Evolutionary conservation across 1,140 invertebrate species (phyloP).

Genomic region (Hyles vespertilio): DNA sequence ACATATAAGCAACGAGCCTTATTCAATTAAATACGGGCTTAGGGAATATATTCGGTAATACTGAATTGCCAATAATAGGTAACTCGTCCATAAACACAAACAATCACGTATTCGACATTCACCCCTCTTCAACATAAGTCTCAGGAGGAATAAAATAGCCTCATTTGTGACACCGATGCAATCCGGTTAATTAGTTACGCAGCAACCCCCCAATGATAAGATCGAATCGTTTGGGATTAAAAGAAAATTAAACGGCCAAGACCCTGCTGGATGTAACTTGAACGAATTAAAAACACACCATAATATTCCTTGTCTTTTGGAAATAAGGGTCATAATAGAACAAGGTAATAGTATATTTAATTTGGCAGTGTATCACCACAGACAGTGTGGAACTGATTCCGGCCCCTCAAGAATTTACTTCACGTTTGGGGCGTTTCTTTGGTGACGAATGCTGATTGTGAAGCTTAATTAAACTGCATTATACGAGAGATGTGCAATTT

Average conservation of each 20-base stretch:
- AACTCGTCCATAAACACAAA: constrained; percentile 26
- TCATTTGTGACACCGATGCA: constrained; percentile 69
- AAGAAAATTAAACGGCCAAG: constrained; percentile 70
- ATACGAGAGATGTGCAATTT: constrained; percentile 35
- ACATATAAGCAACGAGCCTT: no score
- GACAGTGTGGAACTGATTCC: constrained; percentile 40
- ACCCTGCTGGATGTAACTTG: no score
- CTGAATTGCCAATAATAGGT: no score
- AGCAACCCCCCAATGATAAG: constrained; percentile 62
- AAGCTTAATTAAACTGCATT: constrained; percentile 63
- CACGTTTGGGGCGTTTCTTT: constrained; percentile 63
- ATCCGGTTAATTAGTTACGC: constrained; percentile 70
- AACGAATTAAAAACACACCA: neutral
- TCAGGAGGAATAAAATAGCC: constrained; percentile 63
- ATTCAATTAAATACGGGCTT: no score
- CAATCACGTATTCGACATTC: constrained; percentile 45
- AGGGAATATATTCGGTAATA: no score
- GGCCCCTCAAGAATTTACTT: constrained; percentile 62
- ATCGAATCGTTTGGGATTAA: constrained; percentile 70
- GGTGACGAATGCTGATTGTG: constrained; percentile 61
- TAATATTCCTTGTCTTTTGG: constrained; percentile 15
- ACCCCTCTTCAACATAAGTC: constrained; percentile 35
- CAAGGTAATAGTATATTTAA: constrained; percentile 7
- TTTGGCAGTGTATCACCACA: constrained; percentile 42
- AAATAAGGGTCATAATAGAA: constrained; percentile 25